Base-by-base conservation (phyloP, 2,797 vertebrate species). In the Manis javanica region DNA sequence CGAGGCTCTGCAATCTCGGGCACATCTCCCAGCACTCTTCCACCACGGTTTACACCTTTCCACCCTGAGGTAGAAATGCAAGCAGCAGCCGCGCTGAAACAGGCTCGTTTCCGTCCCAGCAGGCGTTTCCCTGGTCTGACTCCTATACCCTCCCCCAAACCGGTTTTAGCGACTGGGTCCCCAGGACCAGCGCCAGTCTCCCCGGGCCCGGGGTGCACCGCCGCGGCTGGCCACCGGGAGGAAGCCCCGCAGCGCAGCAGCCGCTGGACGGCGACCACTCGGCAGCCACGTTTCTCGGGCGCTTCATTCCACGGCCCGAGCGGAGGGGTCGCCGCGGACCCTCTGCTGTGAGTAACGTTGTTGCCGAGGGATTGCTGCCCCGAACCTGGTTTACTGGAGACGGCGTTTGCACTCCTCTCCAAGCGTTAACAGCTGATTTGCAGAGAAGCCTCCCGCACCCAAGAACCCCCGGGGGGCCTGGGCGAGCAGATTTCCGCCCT, bases 311-410 rank as follows among this genome's bases (percentile, higher is more conserved):
- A 14, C 14, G n/a, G 21, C 53, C 19, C 0, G 34, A 57, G 34
- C 1, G 14, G 49, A 53, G 7, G n/a, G 3, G 11, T n/a, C 37
- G 18, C 23, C 31, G 15, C 49, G 1, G 31, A n/a, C 21, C 37
- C 21, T 24, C 0, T 3, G n/a, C 69, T 1, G 1, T 0, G 15
- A 23, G 24, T 53, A 26, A 18, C 4, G 2, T 6, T 16, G 51
- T 12, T 11, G 0, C 1, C 7, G 7, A 5, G 59, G 37, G 21
- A 0, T 4, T 13, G 8, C 16, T 9, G 7, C 21, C 51, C 57
- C 9, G 14, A 63, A 42, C 51, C 19, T 42, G 64, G 10, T 39
- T 78, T 34, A 34, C 1, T 7, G 21, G 31, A 55, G 66, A 66
- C 53, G 39, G 18, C 11, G 1, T 79, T 59, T 66, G 46, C 34